Conservation (phyloP, 2,113 vertebrate genomes). For the Labrus mixtus region DNA sequence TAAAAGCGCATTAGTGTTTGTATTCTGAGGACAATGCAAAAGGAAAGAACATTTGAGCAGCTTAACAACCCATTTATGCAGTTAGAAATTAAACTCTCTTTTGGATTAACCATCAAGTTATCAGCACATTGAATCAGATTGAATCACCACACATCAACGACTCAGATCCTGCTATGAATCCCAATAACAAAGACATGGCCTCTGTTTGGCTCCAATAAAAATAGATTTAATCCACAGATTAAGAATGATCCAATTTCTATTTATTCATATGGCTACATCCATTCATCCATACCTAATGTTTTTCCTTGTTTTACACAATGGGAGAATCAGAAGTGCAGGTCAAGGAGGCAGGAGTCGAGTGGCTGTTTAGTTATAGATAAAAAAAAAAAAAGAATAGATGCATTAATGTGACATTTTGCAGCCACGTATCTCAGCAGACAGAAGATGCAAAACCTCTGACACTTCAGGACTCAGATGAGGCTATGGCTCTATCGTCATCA, state of each 20-base stretch:
- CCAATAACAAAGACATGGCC: slow-evolving; percentile 29
- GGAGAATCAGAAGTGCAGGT: slow-evolving; percentile 8
- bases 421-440: slow-evolving; percentile 6
- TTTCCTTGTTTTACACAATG: slow-evolving; percentile 1
- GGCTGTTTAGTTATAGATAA: slow-evolving; percentile 7
- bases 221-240: slow-evolving; percentile 38
- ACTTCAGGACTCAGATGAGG: slow-evolving; percentile 23
- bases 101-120: slow-evolving; percentile 14
- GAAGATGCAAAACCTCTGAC: neutral
- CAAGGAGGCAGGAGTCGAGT: slow-evolving; percentile 9
- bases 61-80: neutral
- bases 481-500: slow-evolving; percentile 14
- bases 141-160: slow-evolving; percentile 35
- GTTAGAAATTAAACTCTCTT: neutral
- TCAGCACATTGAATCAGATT: slow-evolving; percentile 40
- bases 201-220: slow-evolving; percentile 26
- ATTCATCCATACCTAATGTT: neutral
- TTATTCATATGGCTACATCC: slow-evolving; percentile 14
- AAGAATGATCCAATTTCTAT: slow-evolving; percentile 50
- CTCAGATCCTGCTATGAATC: slow-evolving; percentile 46
- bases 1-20: neutral
- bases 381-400: slow-evolving; percentile 37
- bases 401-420: slow-evolving; percentile 10
- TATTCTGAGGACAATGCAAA: neutral
- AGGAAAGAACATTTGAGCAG: neutral